A percentile compares a stretch with the other conserved stretches of the same genome.
Conservation (phyloP, 2,113 vertebrate species). For the Python bivittatus region DNA sequence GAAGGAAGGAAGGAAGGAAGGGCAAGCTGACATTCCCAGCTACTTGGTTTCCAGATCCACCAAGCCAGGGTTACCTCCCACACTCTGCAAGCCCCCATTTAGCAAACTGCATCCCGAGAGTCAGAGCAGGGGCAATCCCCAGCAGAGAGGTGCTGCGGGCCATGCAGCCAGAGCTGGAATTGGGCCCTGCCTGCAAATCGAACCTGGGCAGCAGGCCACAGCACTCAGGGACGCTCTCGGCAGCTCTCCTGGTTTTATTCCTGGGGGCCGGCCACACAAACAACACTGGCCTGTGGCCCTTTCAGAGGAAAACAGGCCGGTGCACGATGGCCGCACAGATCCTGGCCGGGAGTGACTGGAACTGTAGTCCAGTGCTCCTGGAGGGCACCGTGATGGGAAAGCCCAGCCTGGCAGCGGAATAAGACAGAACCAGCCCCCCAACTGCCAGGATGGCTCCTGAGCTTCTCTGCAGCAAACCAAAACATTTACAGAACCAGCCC, state of each 20-base stretch:
- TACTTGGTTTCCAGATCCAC: too few species aligned
- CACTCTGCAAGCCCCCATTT: neutral
- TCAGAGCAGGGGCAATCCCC: neutral
- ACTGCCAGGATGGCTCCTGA: neutral
- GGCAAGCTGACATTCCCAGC: neutral
- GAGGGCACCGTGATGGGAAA: neutral
- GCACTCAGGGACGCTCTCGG: neutral
- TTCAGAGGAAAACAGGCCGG: neutral
- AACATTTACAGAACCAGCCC: neutral
- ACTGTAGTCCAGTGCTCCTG: neutral
- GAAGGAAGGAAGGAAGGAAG: neutral
- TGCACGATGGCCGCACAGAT: neutral
- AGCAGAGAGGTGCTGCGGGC: neutral
- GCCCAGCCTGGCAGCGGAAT: neutral
- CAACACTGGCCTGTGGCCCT: neutral
- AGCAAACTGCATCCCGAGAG: neutral
- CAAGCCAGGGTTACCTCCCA: neutral
- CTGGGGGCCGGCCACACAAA: neutral
- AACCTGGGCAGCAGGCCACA: neutral
- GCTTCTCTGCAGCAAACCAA: neutral
- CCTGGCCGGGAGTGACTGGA: neutral
- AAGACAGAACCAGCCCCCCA: neutral
- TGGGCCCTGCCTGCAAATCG: neutral
- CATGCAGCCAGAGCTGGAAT: neutral
- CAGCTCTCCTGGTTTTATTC: neutral